Percentiles rank a stretch among this genome's conserved stretches.
Evolutionary conservation across 2,113 vertebrate species (phyloP).

Genomic region (Penelope pileata): DNA sequence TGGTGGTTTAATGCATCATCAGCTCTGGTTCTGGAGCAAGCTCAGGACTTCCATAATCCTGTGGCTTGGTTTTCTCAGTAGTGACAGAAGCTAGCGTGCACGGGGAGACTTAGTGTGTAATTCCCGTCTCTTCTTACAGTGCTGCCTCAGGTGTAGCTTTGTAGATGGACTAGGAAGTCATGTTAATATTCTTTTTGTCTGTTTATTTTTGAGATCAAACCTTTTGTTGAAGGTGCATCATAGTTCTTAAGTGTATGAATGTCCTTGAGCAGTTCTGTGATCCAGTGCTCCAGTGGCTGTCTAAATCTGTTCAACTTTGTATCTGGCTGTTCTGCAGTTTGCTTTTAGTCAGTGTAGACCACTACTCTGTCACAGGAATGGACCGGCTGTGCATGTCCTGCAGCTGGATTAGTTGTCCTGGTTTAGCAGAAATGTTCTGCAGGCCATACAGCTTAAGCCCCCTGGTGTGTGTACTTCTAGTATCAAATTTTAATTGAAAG

Average conservation of each 20-base stretch:
- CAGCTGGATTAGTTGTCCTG: not conserved
- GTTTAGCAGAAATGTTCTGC: not conserved
- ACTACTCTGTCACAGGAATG: not conserved
- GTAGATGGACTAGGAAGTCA: not conserved
- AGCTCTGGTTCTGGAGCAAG: not conserved
- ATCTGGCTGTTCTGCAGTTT: not conserved
- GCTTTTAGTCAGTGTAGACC: not conserved
- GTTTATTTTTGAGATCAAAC: not conserved
- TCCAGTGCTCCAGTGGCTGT: accelerated
- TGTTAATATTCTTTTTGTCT: not conserved
- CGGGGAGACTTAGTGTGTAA: not conserved
- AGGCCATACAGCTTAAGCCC: not conserved
- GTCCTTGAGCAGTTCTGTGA: not conserved
- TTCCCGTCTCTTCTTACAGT: not conserved
- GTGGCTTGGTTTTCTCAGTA: not conserved
- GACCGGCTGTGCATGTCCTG: not conserved
- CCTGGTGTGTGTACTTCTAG: not conserved
- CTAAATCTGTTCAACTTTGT: not conserved
- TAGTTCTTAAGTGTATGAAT: not conserved
- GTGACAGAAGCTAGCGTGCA: not conserved
- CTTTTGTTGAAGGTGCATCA: not conserved
- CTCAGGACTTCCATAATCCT: not conserved
- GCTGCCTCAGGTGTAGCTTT: not conserved
- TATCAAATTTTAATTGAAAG: not conserved
- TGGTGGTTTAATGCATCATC: not conserved